These are phyloP conservation scores for Esox lucius DNA, from an alignment of 2,797 vertebrate genomes.

Conservation along the genomic window DNA sequence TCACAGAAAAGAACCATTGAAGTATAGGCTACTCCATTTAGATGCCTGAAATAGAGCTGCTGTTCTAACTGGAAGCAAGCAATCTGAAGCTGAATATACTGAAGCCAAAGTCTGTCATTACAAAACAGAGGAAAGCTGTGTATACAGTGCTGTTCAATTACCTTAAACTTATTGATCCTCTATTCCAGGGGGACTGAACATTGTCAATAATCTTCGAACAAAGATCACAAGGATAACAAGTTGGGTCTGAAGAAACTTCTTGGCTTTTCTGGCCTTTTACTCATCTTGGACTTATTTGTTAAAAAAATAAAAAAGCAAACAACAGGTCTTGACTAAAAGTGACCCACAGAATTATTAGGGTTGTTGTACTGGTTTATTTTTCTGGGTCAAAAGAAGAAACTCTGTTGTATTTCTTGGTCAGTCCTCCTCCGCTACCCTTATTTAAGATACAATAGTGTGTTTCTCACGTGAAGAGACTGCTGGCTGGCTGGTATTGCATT, in stretches of 20 bases:
- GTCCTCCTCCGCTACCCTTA: too few species aligned
- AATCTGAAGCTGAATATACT: not conserved
- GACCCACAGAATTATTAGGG: not conserved
- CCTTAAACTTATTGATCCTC: not conserved
- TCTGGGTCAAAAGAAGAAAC: too few species aligned
- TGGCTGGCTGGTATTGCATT: too few species aligned
- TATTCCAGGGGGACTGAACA: not conserved
- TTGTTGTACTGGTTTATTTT: too few species aligned
- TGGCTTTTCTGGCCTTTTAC: too few species aligned
- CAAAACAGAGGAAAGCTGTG: not conserved
- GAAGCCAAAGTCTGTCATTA: not conserved
- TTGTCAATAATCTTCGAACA: not conserved
- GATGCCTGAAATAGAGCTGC: constrained; percentile 60
- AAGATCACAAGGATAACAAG: not conserved
- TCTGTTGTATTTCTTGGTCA: too few species aligned
- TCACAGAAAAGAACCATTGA: constrained; percentile 57
- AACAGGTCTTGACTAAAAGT: too few species aligned
- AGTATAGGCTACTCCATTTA: constrained; percentile 47
- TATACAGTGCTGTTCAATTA: not conserved
- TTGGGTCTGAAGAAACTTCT: not conserved
- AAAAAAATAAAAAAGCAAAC: too few species aligned
- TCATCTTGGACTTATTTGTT: too few species aligned
- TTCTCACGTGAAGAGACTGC: not conserved
- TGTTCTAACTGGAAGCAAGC: constrained; percentile 12
- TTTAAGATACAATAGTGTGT: too few species aligned